phyloP scores from a whole-genome alignment of 2,888 invertebrate genomes.

The Catocala sponsa region DNA sequence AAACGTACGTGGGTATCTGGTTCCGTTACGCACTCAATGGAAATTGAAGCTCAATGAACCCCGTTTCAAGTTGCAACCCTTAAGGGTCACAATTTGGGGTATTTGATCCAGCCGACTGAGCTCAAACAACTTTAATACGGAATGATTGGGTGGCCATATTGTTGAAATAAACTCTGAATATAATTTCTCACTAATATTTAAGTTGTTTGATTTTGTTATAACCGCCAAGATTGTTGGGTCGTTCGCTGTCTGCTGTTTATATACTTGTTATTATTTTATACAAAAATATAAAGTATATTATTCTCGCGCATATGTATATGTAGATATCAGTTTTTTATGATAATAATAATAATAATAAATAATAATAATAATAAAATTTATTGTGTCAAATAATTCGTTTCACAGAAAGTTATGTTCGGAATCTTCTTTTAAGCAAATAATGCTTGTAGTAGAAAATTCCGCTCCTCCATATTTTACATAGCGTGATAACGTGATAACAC shows the following conservation, averaged over 20 bases:
- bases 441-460: too few species aligned
- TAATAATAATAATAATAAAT: too few species aligned
- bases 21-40: conserved; percentile 20
- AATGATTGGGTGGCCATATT: conserved; percentile 24
- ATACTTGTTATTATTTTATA: not conserved
- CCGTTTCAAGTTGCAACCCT: conserved; percentile 22
- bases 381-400: too few species aligned
- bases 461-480: too few species aligned
- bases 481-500: too few species aligned
- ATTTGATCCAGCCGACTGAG: conserved; percentile 45
- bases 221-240: not conserved
- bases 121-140: conserved; percentile 37
- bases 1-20: conserved; percentile 41
- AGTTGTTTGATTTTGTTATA: not conserved
- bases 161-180: conserved; percentile 31
- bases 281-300: too few species aligned
- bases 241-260: too few species aligned
- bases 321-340: too few species aligned
- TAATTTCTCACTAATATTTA: conserved; percentile 22
- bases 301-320: too few species aligned
- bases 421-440: too few species aligned
- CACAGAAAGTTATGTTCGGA: too few species aligned
- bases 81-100: conserved; percentile 21
- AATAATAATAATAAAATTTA: too few species aligned
- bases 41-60: conserved; percentile 27